phyloP scores from a whole-genome alignment of 92 coral and sea anemone genomes.

The Diadumene lineata region DNA sequence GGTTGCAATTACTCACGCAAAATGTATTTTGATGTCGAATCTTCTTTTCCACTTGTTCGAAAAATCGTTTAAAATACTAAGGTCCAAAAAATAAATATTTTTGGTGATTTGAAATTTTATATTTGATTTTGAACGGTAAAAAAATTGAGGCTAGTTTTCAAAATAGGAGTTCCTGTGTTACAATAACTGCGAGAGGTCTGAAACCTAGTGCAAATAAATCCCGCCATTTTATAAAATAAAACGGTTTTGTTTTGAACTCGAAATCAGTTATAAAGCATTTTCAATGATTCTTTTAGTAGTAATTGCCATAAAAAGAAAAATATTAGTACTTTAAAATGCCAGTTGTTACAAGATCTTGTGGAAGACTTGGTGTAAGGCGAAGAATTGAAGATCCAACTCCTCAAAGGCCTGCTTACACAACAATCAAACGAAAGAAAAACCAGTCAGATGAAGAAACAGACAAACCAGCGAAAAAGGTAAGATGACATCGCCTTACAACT shows the following conservation, averaged over 20 bases:
- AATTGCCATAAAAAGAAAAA: neutral
- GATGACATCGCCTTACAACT: neutral
- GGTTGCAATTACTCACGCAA: neutral
- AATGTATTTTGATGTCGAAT: neutral
- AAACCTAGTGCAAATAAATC: conserved; percentile 9
- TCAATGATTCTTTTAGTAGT: neutral
- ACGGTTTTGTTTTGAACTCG: conserved; percentile 38
- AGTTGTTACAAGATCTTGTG: conserved; percentile 68
- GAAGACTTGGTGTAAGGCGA: conserved; percentile 50
- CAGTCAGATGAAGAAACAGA: conserved; percentile 42
- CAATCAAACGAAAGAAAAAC: conserved; percentile 64
- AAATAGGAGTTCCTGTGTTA: neutral
- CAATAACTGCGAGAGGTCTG: conserved; percentile 19
- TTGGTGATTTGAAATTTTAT: no score
- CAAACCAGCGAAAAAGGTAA: conserved; percentile 59
- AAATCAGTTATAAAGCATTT: neutral
- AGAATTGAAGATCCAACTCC: conserved; percentile 83
- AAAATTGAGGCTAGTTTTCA: neutral
- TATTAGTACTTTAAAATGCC: conserved; percentile 58
- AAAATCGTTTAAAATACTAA: no score
- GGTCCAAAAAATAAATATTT: no score
- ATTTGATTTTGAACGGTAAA: neutral
- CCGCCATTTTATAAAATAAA: conserved; percentile 54
- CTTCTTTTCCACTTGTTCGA: no score
- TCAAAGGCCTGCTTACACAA: conserved; percentile 30